A percentile compares a stretch with the other conserved stretches of the same genome.
Evolutionary conservation across 2,797 vertebrate species (phyloP).

Genomic region (Caiman crocodilus): DNA sequence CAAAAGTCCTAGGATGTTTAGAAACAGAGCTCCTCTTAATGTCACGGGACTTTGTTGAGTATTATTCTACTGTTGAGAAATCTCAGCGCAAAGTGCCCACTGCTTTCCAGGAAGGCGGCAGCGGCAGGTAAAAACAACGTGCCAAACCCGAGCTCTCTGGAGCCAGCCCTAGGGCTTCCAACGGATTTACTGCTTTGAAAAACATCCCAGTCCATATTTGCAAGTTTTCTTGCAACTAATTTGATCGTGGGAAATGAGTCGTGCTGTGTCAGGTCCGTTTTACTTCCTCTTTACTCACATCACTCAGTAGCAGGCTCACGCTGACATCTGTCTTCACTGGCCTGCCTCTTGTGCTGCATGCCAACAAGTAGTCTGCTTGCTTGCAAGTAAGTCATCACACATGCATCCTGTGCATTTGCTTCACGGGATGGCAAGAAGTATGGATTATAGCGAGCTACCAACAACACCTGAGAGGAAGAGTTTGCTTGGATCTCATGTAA

Average conservation of each 20-base stretch:
- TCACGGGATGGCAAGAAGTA: background rate
- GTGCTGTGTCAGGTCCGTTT: background rate
- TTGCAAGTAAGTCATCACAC: too few relatives aligned
- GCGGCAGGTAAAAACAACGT: too few relatives aligned
- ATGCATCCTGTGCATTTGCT: background rate
- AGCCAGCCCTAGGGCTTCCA: too few relatives aligned
- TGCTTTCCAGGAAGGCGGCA: too few relatives aligned
- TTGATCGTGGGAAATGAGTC: too few relatives aligned
- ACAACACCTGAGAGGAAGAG: background rate
- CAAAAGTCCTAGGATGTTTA: background rate
- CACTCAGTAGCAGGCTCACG: background rate
- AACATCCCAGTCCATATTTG: too few relatives aligned
- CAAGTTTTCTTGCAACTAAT: too few relatives aligned
- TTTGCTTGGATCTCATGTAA: background rate
- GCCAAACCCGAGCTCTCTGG: too few relatives aligned
- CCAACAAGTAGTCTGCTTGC: background rate
- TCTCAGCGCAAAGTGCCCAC: too few relatives aligned
- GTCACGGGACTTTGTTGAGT: background rate
- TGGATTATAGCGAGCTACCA: background rate
- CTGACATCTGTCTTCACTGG: too few relatives aligned
- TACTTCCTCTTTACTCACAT: background rate
- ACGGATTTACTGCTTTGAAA: too few relatives aligned
- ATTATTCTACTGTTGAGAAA: background rate
- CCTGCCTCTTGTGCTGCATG: background rate
- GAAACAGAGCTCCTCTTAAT: background rate